Evolutionary conservation across 2,797 vertebrate species (phyloP).

Genomic region (Coilia nasus): DNA sequence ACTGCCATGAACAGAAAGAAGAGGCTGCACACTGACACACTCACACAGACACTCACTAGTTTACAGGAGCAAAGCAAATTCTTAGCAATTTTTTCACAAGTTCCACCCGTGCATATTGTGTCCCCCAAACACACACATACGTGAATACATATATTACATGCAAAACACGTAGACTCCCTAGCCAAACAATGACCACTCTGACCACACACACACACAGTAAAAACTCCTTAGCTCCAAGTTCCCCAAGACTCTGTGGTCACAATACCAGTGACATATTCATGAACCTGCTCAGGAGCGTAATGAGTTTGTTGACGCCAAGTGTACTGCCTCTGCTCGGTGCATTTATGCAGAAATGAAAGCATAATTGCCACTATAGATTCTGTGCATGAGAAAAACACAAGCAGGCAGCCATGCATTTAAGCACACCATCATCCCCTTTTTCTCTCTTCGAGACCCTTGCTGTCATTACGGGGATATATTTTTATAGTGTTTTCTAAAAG

Average conservation of each 20-base stretch:
- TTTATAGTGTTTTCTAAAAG: constrained; percentile 73
- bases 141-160: constrained; percentile 29
- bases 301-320: constrained; percentile 68
- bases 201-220: constrained; percentile 51
- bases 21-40: not conserved
- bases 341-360: constrained; percentile 73
- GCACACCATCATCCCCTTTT: constrained; percentile 67
- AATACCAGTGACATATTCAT: constrained; percentile 46
- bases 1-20: not conserved
- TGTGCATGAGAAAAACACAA: constrained; percentile 72
- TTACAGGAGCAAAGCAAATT: not conserved
- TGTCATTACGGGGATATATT: constrained; percentile 72
- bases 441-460: constrained; percentile 61
- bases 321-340: constrained; percentile 62
- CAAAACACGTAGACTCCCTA: constrained; percentile 2
- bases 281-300: constrained; percentile 65
- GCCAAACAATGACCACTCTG: not conserved
- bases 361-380: constrained; percentile 76
- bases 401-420: constrained; percentile 75
- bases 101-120: not conserved
- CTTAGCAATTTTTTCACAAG: not conserved
- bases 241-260: not conserved
- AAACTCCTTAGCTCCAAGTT: constrained; percentile 41
- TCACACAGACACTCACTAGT: not conserved
- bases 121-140: constrained; percentile 1